Base-by-base conservation (phyloP, 2,888 invertebrate species). In the Aricia artaxerxes region DNA sequence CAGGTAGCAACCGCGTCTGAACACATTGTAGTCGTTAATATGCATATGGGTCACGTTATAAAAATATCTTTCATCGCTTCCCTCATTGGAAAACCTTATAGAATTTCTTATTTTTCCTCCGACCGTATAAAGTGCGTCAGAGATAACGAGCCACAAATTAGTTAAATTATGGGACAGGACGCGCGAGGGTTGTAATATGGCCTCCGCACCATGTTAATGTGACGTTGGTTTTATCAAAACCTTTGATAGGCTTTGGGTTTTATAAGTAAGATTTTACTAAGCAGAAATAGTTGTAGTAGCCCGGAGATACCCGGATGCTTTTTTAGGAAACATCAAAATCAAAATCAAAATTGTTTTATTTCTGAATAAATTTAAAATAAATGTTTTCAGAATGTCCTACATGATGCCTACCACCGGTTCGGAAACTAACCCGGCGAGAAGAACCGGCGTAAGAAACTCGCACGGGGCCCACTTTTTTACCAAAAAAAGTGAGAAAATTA, bases 101-200 rank as follows among this genome's bases (percentile, higher is more conserved):
- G 69, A 69, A 69, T 38, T 13, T 69, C 69, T 38, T 13, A 69
- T 69, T 69, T 69, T 69, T 69, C 11, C 69, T 38, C 4, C 35
- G 11, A 16, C 35, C 11, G 38, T 35, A 64, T 69, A 69, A 69
- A 69, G 35, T 38, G 35, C 16, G 13, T 24, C 40, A 13, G 73
- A 40, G 60, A 79, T 80, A 81, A 80, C 81, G 73, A 73, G 44
- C 7, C 40, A 44, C 44, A 73, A 73, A 73, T 73, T 44, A 11
- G 73, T 73, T 73, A 44, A 73, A 73, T 73, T 73, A 73, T 44
- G n/a, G 24, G n/a, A 44, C 40, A 24, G n/a, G 40, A 16, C 6
- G 44, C 73, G 69, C 3, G 35, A 44, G 73, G 40, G n/a, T 73
- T 44, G n/a, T 73, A 44, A 73, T 44, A 7, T n/a, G 73, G 35